phyloP scores from a whole-genome alignment of 2,888 invertebrate genomes.

The Drosophila siamana region DNA sequence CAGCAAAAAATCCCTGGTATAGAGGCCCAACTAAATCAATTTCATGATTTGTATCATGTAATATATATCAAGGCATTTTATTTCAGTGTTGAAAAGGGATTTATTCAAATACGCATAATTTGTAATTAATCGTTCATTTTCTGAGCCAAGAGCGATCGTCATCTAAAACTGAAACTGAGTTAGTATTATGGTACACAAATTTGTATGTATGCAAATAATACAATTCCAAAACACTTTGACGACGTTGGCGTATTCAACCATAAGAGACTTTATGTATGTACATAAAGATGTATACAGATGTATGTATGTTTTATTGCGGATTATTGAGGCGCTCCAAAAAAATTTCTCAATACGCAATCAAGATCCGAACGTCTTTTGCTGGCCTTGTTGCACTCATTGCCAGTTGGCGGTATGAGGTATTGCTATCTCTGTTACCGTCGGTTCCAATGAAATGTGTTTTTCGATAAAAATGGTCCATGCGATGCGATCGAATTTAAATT shows the following conservation, averaged over 20 bases:
- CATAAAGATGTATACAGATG: not conserved
- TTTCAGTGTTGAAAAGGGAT: constrained; percentile 45
- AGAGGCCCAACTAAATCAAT: no score
- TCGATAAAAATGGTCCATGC: constrained; percentile 83
- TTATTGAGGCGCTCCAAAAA: constrained; percentile 49
- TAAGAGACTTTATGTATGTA: constrained; percentile 34
- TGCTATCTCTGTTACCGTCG: constrained; percentile 31
- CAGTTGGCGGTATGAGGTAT: not conserved
- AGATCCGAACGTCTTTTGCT: constrained; percentile 38
- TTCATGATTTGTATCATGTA: no score
- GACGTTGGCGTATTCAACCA: constrained; percentile 62
- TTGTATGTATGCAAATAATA: no score
- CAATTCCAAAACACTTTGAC: constrained; percentile 28
- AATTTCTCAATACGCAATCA: constrained; percentile 76
- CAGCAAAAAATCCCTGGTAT: no score
- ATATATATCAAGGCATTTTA: constrained; percentile 23
- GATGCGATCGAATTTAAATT: constrained; percentile 83
- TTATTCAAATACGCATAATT: constrained; percentile 47
- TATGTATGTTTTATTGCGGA: constrained; percentile 20
- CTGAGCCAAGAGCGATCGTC: constrained; percentile 3
- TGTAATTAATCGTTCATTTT: constrained; percentile 71
- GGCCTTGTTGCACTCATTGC: constrained; percentile 13
- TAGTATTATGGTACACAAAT: no score
- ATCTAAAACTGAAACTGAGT: no score
- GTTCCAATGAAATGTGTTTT: constrained; percentile 83